Evolutionary conservation across 2,113 vertebrate species (phyloP), one percentile per base, ranked within the genome.

Genomic region (Corydoras maculifer): DNA sequence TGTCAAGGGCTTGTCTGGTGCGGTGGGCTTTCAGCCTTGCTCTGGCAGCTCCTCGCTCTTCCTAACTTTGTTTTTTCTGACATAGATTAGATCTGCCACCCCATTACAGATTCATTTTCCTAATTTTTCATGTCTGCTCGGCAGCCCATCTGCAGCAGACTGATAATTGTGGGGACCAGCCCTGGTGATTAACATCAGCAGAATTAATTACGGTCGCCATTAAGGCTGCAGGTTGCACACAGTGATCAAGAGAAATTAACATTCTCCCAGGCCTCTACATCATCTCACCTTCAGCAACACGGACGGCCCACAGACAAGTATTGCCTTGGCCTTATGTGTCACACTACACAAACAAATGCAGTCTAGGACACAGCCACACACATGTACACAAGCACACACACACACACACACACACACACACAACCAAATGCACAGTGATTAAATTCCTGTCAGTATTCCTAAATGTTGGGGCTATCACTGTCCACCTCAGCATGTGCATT

Each of bases 171-270:
- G 87, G 92, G 96, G 94, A 93, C 94, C 95, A 93, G 94, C 97
- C 97, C 96, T 94, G 97, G 96, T 98, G 97, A 99, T 99, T 99
- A 99, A 97, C 96, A 99, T 99, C 97, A 98, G 95, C 97, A 98
- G 97, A 99, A 98, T 98, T 99, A 99, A 99, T 99, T 98, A 98
- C 91, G 92, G 91, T 93, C 93, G 93, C 95, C 96, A 98, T 98
- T 99, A 98, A 97, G 95, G 95, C 96, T 98, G 94, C 91, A 95
- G 94, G 94, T 99, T 98, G 94, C 94, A 94, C 94, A 94, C 91
- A 93, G 97, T 98, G 97, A 99, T 99, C 95, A 96, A 98, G 97
- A 99, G 96, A 97, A 99, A 99, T 99, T 97, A 97, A 99, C 96
- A 97, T 97, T 96, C 94, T 95, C 92, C 90, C 87, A 89, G 90